Base-by-base conservation (phyloP, 2,113 vertebrate species). In the Pygoscelis adeliae region DNA sequence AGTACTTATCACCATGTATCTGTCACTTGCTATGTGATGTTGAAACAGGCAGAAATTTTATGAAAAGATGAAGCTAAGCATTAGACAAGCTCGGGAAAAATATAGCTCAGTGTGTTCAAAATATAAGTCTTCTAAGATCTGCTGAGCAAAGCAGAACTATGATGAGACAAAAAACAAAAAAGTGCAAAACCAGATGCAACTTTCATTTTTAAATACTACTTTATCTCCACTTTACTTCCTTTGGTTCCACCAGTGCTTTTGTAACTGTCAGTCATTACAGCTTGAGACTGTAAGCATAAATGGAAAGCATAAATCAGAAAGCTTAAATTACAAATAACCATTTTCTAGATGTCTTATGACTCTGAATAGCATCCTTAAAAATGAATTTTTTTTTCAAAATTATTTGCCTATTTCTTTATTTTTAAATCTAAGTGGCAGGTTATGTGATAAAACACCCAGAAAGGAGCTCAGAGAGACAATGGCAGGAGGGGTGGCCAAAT, bases 281-380 rank as follows among this genome's bases (percentile, higher is more conserved):
- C 65, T 95, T 95, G 91, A 96, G 55, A 95, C 87, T 88, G 53
- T 30, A 89, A 88, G 77, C 79, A 89, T 95, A 97, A 97, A 97
- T 32, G 53, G 44, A 91, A 97, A 97, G 55, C 52, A 90, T 96
- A 89, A 92, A 94, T 96, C 42, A 15, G 44, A 91, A 97, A 97
- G 55, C 52, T 91, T 96, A 89, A 92, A 94, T 96, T 81, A 90
- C 69, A 98, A 96, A 92, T 38, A 97, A 81, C 61, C 36, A 69
- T 83, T 97, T 95, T 98, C 90, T 95, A 94, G 88, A 91, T 96
- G 47, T 91, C 86, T 96, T 96, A 92, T 85, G 66, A 71, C 15
- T 83, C 53, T 87, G 65, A 97, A 88, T 40, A 95, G 14, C 78
- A 95, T 78, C 46, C 69, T 59, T 83, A 55, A 88, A 95, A 95